A percentile compares a stretch with the other conserved stretches of the same genome.
Conservation (phyloP, 2,113 vertebrate species). For the Trogon surrucura region DNA sequence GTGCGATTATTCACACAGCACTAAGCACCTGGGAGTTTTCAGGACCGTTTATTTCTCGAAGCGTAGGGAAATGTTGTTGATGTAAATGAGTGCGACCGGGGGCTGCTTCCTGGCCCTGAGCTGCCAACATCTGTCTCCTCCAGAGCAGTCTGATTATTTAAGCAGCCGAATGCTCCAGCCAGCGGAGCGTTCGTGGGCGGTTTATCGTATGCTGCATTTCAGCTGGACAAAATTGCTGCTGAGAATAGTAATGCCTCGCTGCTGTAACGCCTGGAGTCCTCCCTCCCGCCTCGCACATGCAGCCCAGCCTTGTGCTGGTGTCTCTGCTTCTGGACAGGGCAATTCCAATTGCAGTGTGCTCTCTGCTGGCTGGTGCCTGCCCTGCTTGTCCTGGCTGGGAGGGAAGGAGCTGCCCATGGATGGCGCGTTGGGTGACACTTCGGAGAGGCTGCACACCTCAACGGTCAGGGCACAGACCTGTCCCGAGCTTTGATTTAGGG, state of each 20-base stretch:
- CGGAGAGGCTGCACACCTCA: background rate
- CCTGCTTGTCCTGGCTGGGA: background rate
- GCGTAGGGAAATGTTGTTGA: background rate
- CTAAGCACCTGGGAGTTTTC: background rate
- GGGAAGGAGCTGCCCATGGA: fast-evolving
- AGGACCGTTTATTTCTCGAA: background rate
- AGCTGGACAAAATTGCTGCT: background rate
- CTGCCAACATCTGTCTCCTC: background rate
- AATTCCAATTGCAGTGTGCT: background rate
- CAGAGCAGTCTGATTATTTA: background rate
- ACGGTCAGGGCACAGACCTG: fast-evolving
- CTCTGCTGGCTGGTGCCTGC: too few relatives aligned
- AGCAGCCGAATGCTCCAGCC: background rate
- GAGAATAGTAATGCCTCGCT: background rate
- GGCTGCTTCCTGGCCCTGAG: background rate
- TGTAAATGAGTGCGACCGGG: constrained; percentile 4
- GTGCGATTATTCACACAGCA: background rate
- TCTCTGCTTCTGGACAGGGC: background rate
- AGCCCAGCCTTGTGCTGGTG: background rate
- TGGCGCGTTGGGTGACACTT: fast-evolving
- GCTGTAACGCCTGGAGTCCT: background rate
- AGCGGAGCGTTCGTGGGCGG: background rate
- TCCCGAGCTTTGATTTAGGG: background rate
- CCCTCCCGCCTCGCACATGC: fast-evolving
- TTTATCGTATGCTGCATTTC: background rate